These are phyloP conservation scores for Leptinotarsa undecemlineata DNA, from an alignment of 1,140 invertebrate genomes.

Conservation along the genomic window DNA sequence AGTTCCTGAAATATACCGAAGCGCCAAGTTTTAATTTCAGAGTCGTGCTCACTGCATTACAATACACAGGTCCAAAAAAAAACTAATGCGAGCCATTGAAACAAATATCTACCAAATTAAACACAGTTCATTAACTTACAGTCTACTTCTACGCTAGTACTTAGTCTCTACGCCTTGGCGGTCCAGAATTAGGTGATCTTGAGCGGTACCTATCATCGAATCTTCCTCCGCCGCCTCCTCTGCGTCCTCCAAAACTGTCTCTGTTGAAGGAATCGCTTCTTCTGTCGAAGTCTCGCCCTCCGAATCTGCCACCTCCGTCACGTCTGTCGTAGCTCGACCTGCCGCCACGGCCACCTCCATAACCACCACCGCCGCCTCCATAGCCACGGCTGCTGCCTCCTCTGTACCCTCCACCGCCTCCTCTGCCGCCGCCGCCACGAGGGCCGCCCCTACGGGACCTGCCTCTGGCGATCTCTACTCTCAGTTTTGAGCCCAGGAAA, in stretches of 20 bases:
- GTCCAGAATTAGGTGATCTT: slow-evolving; percentile 46
- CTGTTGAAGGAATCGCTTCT: slow-evolving; percentile 37
- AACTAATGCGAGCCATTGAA: too few species aligned
- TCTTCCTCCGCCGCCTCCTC: slow-evolving; percentile 45
- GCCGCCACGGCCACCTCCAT: slow-evolving; percentile 33
- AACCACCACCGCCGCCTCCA: slow-evolving; percentile 31
- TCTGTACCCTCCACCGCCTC: slow-evolving; percentile 39
- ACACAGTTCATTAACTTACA: too few species aligned
- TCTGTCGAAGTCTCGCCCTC: slow-evolving; percentile 38
- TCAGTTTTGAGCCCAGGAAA: slow-evolving; percentile 76
- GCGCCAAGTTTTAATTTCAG: too few species aligned
- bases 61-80: too few species aligned
- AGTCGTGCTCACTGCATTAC: too few species aligned
- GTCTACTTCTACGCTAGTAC: not conserved
- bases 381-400: slow-evolving; percentile 39
- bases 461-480: slow-evolving; percentile 81
- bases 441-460: slow-evolving; percentile 62
- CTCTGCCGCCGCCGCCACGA: slow-evolving; percentile 54
- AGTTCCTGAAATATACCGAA: too few species aligned
- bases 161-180: slow-evolving; percentile 44
- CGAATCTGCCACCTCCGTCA: slow-evolving; percentile 33
- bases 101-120: too few species aligned
- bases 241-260: slow-evolving; percentile 35
- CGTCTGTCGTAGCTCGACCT: slow-evolving; percentile 22
- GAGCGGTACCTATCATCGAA: slow-evolving; percentile 51